Evolutionary conservation across 37 sponge, comb jelly and placozoan genomes (phyloP).

Genomic region (Agelas oroides): DNA sequence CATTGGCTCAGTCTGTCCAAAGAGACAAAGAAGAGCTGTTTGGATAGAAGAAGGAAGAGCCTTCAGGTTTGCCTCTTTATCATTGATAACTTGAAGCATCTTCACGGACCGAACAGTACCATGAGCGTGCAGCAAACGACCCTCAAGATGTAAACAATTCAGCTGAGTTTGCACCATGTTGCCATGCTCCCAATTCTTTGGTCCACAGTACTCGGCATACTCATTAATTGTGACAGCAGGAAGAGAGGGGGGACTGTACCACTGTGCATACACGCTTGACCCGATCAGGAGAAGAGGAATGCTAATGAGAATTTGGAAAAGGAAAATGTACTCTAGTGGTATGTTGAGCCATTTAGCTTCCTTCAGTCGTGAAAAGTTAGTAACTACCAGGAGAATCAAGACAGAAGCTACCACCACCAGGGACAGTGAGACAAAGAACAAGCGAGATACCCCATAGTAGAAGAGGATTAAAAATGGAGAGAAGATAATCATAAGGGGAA

Average conservation of each 20-base stretch:
- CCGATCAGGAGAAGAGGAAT: slow-evolving; percentile 16
- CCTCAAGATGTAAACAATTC: slow-evolving; percentile 59
- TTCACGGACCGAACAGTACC: slow-evolving; percentile 33
- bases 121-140: slow-evolving; percentile 21
- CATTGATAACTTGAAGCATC: slow-evolving; percentile 23
- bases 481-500: slow-evolving; percentile 27
- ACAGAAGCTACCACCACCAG: background rate
- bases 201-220: slow-evolving; percentile 58
- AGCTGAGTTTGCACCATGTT: slow-evolving; percentile 63
- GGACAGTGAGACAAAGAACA: slow-evolving; percentile 14
- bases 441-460: slow-evolving; percentile 42
- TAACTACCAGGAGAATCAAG: background rate
- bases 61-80: background rate
- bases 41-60: slow-evolving; percentile 35
- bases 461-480: slow-evolving; percentile 37
- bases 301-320: background rate
- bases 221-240: slow-evolving; percentile 22
- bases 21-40: slow-evolving; percentile 37
- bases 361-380: slow-evolving; percentile 19
- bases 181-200: background rate
- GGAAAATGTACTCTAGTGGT: slow-evolving; percentile 34
- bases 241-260: background rate
- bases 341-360: slow-evolving; percentile 54
- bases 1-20: slow-evolving; percentile 51
- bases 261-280: background rate